Evolutionary conservation across 2,113 vertebrate genomes (phyloP).

Genomic region (Irena cyanogastra): DNA sequence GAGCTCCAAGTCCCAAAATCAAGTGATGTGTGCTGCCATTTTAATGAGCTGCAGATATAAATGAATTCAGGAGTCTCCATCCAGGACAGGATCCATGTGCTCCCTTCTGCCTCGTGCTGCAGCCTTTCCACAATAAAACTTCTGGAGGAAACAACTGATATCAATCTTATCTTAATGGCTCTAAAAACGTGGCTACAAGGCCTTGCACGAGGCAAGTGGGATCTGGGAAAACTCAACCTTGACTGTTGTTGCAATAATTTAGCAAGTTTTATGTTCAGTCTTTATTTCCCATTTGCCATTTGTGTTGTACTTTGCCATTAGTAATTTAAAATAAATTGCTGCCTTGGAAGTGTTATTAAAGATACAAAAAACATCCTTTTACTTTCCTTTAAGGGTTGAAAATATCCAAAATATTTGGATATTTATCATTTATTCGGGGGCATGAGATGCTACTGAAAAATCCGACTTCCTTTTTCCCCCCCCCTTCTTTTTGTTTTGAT

Average conservation of each 20-base stretch:
- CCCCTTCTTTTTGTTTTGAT: background rate
- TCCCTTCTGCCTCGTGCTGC: background rate
- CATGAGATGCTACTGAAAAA: background rate
- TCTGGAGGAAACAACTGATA: background rate
- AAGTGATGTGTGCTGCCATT: rapidly evolving
- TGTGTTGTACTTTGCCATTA: background rate
- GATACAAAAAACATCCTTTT: background rate
- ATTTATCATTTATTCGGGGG: background rate
- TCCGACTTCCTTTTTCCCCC: background rate
- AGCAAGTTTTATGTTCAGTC: background rate
- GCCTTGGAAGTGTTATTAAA: background rate
- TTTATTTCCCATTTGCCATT: background rate
- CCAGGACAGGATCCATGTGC: background rate
- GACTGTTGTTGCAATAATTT: background rate
- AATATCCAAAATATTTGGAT: background rate
- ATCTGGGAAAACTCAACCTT: background rate
- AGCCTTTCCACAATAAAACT: background rate
- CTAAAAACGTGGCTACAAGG: background rate
- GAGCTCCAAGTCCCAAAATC: background rate
- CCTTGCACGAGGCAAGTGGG: background rate
- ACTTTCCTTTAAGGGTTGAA: background rate
- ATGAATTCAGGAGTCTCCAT: background rate
- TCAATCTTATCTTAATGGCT: background rate
- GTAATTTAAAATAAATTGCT: background rate
- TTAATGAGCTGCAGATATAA: background rate